Base-by-base conservation (phyloP, 2,888 invertebrate genomes). In the Sarcophaga variegata region DNA sequence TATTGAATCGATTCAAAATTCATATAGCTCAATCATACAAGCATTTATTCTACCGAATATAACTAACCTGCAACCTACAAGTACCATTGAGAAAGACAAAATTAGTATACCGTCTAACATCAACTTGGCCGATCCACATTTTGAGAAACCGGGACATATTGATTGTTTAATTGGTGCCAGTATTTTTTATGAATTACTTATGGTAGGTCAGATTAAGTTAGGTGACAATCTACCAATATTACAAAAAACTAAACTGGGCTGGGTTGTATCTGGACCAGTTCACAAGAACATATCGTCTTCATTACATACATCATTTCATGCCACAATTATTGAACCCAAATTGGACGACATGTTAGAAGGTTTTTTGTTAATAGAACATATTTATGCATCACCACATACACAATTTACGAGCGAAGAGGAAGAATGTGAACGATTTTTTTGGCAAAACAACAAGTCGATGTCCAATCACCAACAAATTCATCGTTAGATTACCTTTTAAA, bases 341-440 rank as follows among this genome's bases (percentile, higher is more conserved):
- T 37, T 8, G 37, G 37, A 37, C 37, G 37, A 37, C 8, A 37
- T 37, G 37, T 10, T 37, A 8, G 37, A 37, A 37, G 2, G 37
- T 37, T 37, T 37, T 37, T 37, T 10, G 37, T 37, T 37, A 37
- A 37, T 37, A 37, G 8, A 27, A 59, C 25, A n/a, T 27, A 59
- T 59, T 11, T 59, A 62, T 60, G n/a, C 12, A 62, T 27, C 45
- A 37, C 37, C 37, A 27, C 17, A 60, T 62, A 20, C 74, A 45
- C 60, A 37, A 27, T 47, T 64, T 4, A 20, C 66, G 22, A 11
- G n/a, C 27, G 84, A 86, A 71, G 84, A 88, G 27, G 60, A 82
- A 27, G 47, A 78, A 47, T 82, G 82, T 47, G 86, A 86, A 78
- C 20, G 63, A 66, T 81, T 71, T 64, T 22, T 88, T 45, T 63